Conservation (phyloP, 2,113 vertebrate genomes). For the Crotalus helleri region DNA sequence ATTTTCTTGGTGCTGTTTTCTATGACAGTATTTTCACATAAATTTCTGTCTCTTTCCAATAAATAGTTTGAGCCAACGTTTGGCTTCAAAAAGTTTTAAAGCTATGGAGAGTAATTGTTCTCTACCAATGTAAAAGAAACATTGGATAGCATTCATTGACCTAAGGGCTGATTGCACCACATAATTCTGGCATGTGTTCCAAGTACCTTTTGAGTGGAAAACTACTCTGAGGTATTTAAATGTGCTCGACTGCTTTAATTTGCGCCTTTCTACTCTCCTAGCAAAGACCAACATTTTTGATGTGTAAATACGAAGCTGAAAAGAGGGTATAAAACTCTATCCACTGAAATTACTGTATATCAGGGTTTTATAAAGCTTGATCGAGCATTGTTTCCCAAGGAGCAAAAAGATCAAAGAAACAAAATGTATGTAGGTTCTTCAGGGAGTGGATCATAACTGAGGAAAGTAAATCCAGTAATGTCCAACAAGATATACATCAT, state of each 20-base stretch:
- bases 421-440: background rate
- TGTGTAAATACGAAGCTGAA: background rate
- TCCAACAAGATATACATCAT: background rate
- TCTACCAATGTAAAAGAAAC: background rate
- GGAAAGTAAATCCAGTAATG: background rate
- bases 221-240: background rate
- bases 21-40: background rate
- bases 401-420: background rate
- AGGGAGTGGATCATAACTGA: background rate
- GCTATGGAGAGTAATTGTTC: background rate
- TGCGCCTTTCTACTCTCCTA: background rate
- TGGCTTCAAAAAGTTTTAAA: background rate
- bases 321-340: background rate
- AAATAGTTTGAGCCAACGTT: background rate
- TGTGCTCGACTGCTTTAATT: background rate
- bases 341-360: background rate
- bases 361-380: background rate
- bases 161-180: background rate
- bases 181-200: background rate
- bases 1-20: background rate
- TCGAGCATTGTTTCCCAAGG: background rate
- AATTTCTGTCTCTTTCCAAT: background rate
- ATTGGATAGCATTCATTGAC: background rate
- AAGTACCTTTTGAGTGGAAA: background rate
- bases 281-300: background rate